A percentile compares a stretch with the other conserved stretches of the same genome.
phyloP scores from a whole-genome alignment of 2,113 vertebrate genomes.

The Chamaea fasciata region DNA sequence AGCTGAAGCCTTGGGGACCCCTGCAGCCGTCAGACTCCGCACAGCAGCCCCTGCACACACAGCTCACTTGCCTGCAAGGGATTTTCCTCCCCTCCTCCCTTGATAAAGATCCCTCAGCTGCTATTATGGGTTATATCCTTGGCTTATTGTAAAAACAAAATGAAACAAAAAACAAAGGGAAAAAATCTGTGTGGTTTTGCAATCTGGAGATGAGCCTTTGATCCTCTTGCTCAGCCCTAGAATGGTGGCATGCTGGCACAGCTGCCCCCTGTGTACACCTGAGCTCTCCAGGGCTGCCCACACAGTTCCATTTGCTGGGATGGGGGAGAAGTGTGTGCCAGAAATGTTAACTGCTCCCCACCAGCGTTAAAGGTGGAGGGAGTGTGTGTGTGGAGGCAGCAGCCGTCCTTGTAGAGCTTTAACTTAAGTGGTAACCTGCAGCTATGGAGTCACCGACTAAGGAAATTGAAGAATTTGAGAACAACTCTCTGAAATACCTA shows the following conservation, averaged over 20 bases:
- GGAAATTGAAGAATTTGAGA: slow-evolving; percentile 99
- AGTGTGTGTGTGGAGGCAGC: not conserved
- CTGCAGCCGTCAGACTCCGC: not conserved
- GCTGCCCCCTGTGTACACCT: not conserved
- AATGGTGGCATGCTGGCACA: slow-evolving; percentile 29
- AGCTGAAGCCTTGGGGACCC: not conserved
- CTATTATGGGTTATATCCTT: not conserved
- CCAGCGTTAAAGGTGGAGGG: slow-evolving; percentile 29
- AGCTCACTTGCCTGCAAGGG: not conserved
- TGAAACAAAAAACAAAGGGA: not conserved
- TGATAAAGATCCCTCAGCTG: slow-evolving; percentile 35
- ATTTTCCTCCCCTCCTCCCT: not conserved
- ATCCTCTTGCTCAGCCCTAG: not conserved
- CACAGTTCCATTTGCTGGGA: not conserved
- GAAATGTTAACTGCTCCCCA: slow-evolving; percentile 1
- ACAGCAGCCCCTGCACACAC: not conserved
- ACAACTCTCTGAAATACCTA: slow-evolving; percentile 94
- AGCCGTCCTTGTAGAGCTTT: not conserved
- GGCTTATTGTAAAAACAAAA: not conserved
- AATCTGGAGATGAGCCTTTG: not conserved
- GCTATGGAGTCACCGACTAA: slow-evolving; percentile 97
- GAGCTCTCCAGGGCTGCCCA: not conserved
- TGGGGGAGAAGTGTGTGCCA: not conserved
- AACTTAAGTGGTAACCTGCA: slow-evolving; percentile 44
- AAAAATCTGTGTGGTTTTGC: not conserved